These are phyloP conservation scores for Crotophaga sulcirostris DNA, from an alignment of 2,113 vertebrate genomes.

Conservation along the genomic window DNA sequence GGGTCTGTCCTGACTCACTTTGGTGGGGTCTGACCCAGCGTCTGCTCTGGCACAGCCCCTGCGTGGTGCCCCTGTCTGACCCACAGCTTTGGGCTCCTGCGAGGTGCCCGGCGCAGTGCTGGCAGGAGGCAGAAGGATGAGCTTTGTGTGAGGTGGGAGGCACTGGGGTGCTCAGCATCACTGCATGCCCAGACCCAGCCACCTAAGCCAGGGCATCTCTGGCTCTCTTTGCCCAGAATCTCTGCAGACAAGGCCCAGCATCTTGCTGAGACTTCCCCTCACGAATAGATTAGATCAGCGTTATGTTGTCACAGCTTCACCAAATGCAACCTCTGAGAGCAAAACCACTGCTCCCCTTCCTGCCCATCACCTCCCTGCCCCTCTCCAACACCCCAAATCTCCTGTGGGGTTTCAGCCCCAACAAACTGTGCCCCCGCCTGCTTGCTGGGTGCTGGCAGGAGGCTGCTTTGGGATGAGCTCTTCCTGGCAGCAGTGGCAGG, in stretches of 20 bases:
- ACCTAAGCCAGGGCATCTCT: not conserved
- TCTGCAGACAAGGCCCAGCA: not conserved
- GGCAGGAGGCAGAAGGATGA: not conserved
- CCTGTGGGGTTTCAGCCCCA: not conserved
- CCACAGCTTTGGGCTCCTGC: not conserved
- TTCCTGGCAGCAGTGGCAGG: not conserved
- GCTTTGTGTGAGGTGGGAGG: not conserved
- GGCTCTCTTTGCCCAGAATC: not conserved
- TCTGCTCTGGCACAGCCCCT: not conserved
- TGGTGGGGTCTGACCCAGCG: not conserved
- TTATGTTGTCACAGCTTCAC: not conserved
- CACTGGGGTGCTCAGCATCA: not conserved
- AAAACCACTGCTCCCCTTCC: not conserved
- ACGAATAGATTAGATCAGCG: not conserved
- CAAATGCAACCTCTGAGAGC: not conserved
- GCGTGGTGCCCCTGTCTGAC: not conserved
- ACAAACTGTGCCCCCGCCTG: not conserved
- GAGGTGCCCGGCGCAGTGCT: fast-evolving
- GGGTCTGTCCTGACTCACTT: not conserved
- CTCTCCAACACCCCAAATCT: not conserved
- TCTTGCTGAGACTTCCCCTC: not conserved
- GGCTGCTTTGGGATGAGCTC: not conserved
- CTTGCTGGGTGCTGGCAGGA: not conserved
- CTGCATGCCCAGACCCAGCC: not conserved
- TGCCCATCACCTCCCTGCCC: not conserved